Conservation (phyloP, 1,140 invertebrate genomes). For the Episyrphus balteatus region DNA sequence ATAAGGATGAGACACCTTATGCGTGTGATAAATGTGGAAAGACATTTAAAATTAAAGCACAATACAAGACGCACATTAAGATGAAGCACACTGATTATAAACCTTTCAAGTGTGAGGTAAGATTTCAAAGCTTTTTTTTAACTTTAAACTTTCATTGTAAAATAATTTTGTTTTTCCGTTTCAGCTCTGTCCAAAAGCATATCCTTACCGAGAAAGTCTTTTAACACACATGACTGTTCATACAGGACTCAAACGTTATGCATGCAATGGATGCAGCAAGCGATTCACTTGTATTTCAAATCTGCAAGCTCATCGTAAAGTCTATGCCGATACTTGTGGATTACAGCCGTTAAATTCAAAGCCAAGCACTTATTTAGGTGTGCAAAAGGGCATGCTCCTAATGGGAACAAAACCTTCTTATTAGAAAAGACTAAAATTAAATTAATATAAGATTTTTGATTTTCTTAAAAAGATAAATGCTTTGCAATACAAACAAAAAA, state of each 20-base stretch:
- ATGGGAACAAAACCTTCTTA: conserved; percentile 26
- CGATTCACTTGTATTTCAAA: conserved; percentile 41
- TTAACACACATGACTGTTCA: conserved; percentile 42
- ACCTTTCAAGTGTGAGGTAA: conserved; percentile 50
- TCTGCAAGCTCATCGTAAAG: conserved; percentile 38
- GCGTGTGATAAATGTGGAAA: conserved; percentile 37
- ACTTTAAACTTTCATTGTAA: background rate
- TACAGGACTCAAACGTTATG: conserved; percentile 41
- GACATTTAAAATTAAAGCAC: conserved; percentile 38
- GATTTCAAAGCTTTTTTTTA: conserved; percentile 1
- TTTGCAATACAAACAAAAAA: no score
- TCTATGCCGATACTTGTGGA: conserved; percentile 31
- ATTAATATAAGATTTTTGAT: no score
- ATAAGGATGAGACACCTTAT: conserved; percentile 30
- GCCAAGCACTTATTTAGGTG: conserved; percentile 32
- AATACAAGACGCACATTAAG: conserved; percentile 61
- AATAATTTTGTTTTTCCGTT: background rate
- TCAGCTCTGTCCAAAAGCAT: conserved; percentile 42
- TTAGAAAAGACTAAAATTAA: no score
- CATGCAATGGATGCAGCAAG: conserved; percentile 39
- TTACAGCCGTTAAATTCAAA: conserved; percentile 28
- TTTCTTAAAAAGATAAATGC: no score
- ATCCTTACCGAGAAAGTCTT: conserved; percentile 41
- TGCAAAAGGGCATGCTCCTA: conserved; percentile 28
- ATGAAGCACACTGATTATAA: conserved; percentile 54